Conservation (phyloP, 2,797 vertebrate genomes). For the Sebastolobus alascanus region DNA sequence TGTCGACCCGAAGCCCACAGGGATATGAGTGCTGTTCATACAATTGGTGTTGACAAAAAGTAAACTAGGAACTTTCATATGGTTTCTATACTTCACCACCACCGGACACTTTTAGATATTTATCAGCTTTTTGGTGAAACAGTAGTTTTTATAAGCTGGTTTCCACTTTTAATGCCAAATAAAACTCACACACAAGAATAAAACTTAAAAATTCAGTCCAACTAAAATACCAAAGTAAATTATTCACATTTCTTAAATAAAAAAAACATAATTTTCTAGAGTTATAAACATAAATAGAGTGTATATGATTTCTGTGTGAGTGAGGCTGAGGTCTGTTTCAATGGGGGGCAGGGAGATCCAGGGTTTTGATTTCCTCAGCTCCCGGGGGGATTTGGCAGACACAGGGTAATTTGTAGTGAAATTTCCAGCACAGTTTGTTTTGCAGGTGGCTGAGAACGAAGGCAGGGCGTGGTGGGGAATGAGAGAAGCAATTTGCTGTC, state of each 20-base stretch:
- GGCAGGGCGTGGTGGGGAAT: slow-evolving; percentile 83
- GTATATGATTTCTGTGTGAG: slow-evolving; percentile 23
- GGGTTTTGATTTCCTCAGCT: slow-evolving; percentile 81
- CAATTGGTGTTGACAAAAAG: slow-evolving; percentile 38
- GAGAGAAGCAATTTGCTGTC: slow-evolving; percentile 87
- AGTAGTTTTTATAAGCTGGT: neutral
- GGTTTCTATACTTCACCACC: slow-evolving; percentile 18
- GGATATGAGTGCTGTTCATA: slow-evolving; percentile 26
- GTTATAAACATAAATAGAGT: slow-evolving; percentile 17
- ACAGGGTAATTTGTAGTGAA: slow-evolving; percentile 89
- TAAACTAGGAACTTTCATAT: slow-evolving; percentile 37
- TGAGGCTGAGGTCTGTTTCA: slow-evolving; percentile 51
- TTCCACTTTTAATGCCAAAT: neutral
- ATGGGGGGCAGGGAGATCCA: slow-evolving; percentile 76
- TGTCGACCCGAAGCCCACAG: slow-evolving; percentile 63
- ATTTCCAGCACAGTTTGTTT: slow-evolving; percentile 87
- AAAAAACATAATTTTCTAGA: neutral
- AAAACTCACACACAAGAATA: neutral
- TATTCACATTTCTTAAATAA: neutral
- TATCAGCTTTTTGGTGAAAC: slow-evolving; percentile 27
- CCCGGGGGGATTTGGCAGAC: slow-evolving; percentile 84
- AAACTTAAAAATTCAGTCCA: neutral
- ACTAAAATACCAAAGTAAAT: neutral
- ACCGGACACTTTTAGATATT: slow-evolving; percentile 6
- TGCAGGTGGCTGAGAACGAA: slow-evolving; percentile 86